Conservation (phyloP, 2,888 invertebrate species). For the Dryobotodes eremita region DNA sequence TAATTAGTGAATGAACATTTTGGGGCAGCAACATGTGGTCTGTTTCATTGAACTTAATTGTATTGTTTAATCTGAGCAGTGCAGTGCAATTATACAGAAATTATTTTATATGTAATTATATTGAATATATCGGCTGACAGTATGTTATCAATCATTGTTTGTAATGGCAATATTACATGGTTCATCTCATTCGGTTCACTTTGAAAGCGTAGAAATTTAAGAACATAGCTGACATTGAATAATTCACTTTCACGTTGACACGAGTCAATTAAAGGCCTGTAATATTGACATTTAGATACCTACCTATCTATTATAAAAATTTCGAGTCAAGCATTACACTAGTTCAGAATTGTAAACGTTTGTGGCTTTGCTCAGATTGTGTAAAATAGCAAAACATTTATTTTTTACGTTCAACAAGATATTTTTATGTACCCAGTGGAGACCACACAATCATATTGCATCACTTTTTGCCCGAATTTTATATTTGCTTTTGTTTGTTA, state of each 20-base stretch:
- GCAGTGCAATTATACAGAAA: not conserved
- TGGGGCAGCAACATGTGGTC: constrained; percentile 9
- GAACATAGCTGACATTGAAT: too few species aligned
- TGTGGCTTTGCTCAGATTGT: not conserved
- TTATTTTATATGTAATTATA: too few species aligned
- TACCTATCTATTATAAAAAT: not conserved
- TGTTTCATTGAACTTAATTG: constrained; percentile 14
- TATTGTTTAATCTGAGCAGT: not conserved
- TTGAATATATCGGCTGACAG: not conserved
- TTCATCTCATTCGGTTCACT: not conserved
- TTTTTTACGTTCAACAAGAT: constrained; percentile 19
- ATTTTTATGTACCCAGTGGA: constrained; percentile 15
- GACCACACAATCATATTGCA: constrained; percentile 24
- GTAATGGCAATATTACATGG: not conserved
- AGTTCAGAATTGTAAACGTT: not conserved
- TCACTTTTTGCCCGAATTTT: constrained; percentile 34
- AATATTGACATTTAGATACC: not conserved
- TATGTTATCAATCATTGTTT: not conserved
- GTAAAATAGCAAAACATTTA: constrained; percentile 7
- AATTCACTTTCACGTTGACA: not conserved
- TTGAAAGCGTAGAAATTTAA: not conserved
- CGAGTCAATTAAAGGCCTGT: not conserved
- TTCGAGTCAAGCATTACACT: not conserved
- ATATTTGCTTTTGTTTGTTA: constrained; percentile 43
- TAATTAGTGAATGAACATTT: constrained; percentile 40